Base-by-base conservation (phyloP, 2,113 vertebrate species). In the Saimiri boliviensis region DNA sequence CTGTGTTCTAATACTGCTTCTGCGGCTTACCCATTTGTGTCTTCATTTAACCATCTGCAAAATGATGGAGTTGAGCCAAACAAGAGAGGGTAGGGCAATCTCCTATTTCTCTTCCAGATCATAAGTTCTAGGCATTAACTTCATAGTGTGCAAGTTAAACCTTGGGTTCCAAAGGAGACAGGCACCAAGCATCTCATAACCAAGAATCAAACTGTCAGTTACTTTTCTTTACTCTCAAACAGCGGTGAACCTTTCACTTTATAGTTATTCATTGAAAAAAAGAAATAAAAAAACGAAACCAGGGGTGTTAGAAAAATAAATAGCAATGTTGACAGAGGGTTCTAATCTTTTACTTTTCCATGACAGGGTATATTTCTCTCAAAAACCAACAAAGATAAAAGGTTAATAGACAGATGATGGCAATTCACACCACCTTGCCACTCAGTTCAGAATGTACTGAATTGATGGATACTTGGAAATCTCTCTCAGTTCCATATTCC, bases 401-500 rank as follows among this genome's bases (percentile, higher is more conserved):
- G 42, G 89, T 54, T 83, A 23, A 14, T 3, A 91, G 79, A 89
- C 0, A 32, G 10, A 63, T 35, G 45, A 68, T 96, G 58, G 45
- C 49, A 70, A 68, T 37, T 83, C 73, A 58, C 0, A 1, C 32
- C 6, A 21, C 7, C 54, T 80, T 76, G 60, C 35, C 66, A 93
- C 86, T 95, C 42, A 70, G 93, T 96, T 98, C 96, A 96, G 81
- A 94, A 97, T 4, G 85, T 94, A 91, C 82, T 91, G 77, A 88
- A 96, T 85, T 98, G 97, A 96, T 80, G 73, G 60, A 92, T 89
- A 56, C 92, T 95, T 93, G 73, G 97, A 97, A 98, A 74, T 25
- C 23, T 97, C 47, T 89, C 95, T 97, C 63, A 82, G 97, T 98
- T 98, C 97, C 47, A 96, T 98, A 97, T 86, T 98, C 95, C 96